These are phyloP conservation scores for Sinohyriopsis cumingii DNA, from an alignment of 2,888 invertebrate species.

Conservation along the genomic window DNA sequence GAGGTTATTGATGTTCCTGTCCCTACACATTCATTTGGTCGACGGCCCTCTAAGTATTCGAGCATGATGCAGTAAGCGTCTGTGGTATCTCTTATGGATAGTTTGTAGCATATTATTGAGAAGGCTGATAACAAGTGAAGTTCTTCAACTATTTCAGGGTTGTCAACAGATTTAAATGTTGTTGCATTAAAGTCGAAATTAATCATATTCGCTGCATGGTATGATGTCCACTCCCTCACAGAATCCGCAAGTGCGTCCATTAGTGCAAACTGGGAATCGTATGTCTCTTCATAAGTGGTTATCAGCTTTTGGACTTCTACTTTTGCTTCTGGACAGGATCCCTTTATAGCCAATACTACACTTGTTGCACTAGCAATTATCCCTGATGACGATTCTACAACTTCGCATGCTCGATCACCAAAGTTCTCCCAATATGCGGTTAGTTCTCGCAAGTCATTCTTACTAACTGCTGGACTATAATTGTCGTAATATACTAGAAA, in stretches of 20 bases:
- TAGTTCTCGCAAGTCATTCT: not conserved
- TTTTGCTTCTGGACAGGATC: not conserved
- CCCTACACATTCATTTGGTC: too few species aligned
- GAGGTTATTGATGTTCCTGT: too few species aligned
- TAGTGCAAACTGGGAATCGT: slow-evolving; percentile 4
- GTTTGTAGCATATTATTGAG: too few species aligned
- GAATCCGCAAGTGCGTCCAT: slow-evolving; percentile 2
- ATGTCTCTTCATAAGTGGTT: too few species aligned
- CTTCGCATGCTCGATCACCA: not conserved
- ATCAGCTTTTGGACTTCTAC: slow-evolving; percentile 1
- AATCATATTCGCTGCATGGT: not conserved
- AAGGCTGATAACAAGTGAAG: too few species aligned
- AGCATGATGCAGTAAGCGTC: too few species aligned
- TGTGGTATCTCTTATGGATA: too few species aligned
- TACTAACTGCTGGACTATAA: not conserved
- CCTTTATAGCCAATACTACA: not conserved
- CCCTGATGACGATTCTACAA: slow-evolving; percentile 1
- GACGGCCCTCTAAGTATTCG: too few species aligned
- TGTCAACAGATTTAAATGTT: too few species aligned
- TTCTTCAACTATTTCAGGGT: not conserved
- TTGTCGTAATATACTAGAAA: too few species aligned
- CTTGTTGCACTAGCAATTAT: not conserved
- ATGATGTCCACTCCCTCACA: not conserved
- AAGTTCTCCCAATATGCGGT: slow-evolving; percentile 2
- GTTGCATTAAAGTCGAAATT: not conserved